A percentile compares a stretch with the other conserved stretches of the same genome.
These are phyloP conservation scores for Copidosoma aretas DNA, from an alignment of 2,888 invertebrate species.

Conservation along the genomic window DNA sequence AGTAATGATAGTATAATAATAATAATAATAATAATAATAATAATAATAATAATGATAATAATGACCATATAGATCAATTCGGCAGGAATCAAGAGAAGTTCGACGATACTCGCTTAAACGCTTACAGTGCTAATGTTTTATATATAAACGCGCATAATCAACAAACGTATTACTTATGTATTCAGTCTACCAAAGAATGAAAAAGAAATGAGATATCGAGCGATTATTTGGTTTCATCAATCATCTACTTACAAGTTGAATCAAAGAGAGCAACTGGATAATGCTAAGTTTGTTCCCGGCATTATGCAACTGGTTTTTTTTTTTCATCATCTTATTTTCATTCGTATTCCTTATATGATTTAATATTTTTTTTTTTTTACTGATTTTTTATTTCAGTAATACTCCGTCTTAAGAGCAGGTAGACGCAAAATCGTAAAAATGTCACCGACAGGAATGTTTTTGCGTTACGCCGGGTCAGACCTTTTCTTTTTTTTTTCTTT, in stretches of 20 bases:
- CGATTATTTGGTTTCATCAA: slow-evolving; percentile 17
- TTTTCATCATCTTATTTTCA: slow-evolving; percentile 1
- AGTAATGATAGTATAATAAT: too few relatives aligned
- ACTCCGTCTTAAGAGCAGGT: not conserved
- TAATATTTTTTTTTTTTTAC: slow-evolving; percentile 1
- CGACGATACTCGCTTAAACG: slow-evolving; percentile 33
- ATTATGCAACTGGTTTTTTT: slow-evolving; percentile 30
- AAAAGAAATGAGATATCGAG: slow-evolving; percentile 29
- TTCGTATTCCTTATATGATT: not conserved
- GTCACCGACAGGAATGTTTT: slow-evolving; percentile 19
- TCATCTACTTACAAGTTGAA: slow-evolving; percentile 35
- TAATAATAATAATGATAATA: not conserved
- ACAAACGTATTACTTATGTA: slow-evolving; percentile 35
- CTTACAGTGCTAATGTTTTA: slow-evolving; percentile 22
- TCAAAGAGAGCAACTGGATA: slow-evolving; percentile 36
- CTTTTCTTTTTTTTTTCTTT: slow-evolving; percentile 4
- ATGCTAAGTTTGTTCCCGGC: slow-evolving; percentile 32
- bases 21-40: too few relatives aligned
- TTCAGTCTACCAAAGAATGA: slow-evolving; percentile 37
- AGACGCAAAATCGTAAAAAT: slow-evolving; percentile 5
- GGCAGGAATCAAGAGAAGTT: slow-evolving; percentile 41
- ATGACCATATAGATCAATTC: slow-evolving; percentile 31
- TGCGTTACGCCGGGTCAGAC: slow-evolving; percentile 31
- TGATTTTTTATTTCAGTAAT: not conserved
- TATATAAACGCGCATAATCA: slow-evolving; percentile 37